Conservation (phyloP, 2,888 invertebrate genomes). For the Gari tellinella region DNA sequence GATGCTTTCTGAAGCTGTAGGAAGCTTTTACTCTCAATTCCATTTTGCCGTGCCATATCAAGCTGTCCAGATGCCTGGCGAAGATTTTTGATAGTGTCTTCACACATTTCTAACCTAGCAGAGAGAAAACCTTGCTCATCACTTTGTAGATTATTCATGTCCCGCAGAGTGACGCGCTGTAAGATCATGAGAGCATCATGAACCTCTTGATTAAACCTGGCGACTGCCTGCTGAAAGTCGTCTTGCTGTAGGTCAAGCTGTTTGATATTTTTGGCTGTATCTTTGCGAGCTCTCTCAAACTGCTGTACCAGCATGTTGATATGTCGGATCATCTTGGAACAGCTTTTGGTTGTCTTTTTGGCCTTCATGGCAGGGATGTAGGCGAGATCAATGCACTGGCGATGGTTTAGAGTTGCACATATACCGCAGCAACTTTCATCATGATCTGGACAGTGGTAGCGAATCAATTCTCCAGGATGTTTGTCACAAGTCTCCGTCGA, state of each 20-base stretch:
- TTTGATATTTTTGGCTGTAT: constrained; percentile 38
- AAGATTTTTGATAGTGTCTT: constrained; percentile 35
- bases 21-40: constrained; percentile 53
- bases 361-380: constrained; percentile 56
- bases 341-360: constrained; percentile 49
- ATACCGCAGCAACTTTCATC: constrained; percentile 51
- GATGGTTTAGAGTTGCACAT: constrained; percentile 54
- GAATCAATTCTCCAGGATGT: constrained; percentile 40
- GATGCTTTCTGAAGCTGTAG: constrained; percentile 53
- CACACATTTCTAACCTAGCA: constrained; percentile 35
- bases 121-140: constrained; percentile 39
- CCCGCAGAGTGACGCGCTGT: constrained; percentile 23
- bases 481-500: constrained; percentile 37
- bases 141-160: constrained; percentile 36
- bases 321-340: constrained; percentile 38
- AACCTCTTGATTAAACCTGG: constrained; percentile 49
- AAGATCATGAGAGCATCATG: constrained; percentile 29
- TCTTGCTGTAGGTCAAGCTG: constrained; percentile 29
- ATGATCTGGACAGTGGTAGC: constrained; percentile 51
- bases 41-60: constrained; percentile 45
- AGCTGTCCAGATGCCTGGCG: constrained; percentile 35
- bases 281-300: constrained; percentile 38
- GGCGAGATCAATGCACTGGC: constrained; percentile 36
- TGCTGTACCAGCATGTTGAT: constrained; percentile 39
- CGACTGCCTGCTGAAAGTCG: constrained; percentile 44